Conservation (phyloP, 1,140 invertebrate genomes). For the Monochamus saltuarius region DNA sequence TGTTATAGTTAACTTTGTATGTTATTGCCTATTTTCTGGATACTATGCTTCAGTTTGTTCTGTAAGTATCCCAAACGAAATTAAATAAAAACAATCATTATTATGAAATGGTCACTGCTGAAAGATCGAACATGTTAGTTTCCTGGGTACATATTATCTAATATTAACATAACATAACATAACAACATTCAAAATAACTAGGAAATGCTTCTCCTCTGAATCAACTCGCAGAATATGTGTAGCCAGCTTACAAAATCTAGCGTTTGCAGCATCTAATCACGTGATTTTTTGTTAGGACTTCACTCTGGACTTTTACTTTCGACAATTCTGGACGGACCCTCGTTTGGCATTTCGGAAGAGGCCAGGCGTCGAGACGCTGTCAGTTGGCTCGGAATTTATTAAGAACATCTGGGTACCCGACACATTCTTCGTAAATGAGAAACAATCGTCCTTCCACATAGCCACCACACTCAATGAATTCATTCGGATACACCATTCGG, state of each 20-base stretch:
- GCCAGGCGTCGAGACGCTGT: conserved; percentile 83
- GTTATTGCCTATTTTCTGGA: no score
- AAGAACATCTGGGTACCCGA: conserved; percentile 98
- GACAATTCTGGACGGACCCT: conserved; percentile 97
- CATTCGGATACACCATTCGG: conserved; percentile 92
- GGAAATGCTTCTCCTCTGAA: no score
- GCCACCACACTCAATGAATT: conserved; percentile 97
- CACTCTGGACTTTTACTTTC: conserved; percentile 98
- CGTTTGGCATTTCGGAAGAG: conserved; percentile 86
- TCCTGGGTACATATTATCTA: no score
- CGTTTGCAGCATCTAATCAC: not conserved
- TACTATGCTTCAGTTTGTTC: no score
- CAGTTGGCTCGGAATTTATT: conserved; percentile 91
- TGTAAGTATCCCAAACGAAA: no score
- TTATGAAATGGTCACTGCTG: no score
- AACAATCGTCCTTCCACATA: conserved; percentile 97
- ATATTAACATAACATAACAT: no score
- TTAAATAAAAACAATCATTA: no score
- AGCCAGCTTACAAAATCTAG: not conserved
- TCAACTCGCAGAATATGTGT: no score
- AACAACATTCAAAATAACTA: no score
- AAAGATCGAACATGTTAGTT: no score
- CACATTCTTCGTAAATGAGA: conserved; percentile 98
- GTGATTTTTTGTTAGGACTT: conserved; percentile 75
- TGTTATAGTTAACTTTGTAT: no score